A percentile compares a stretch with the other conserved stretches of the same genome.
Conservation (phyloP, 2,113 vertebrate species). For the Nerophis ophidion region DNA sequence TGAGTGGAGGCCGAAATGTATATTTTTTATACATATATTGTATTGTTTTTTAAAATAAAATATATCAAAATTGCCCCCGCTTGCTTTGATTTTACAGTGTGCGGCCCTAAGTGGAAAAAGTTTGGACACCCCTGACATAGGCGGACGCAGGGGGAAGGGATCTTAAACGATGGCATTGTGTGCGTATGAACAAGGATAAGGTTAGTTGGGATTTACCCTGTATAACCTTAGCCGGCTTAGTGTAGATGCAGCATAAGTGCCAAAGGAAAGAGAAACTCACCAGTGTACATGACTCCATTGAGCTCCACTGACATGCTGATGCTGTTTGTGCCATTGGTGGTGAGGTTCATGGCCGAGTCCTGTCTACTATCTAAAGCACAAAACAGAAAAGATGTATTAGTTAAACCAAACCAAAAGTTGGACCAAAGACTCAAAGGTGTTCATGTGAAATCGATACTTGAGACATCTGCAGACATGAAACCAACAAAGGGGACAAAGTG, state of each 20-base stretch:
- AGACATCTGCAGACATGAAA: slow-evolving; percentile 29
- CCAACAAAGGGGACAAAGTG: slow-evolving; percentile 34
- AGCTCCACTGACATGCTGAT: slow-evolving; percentile 97
- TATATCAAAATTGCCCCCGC: no score
- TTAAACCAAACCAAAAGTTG: neutral
- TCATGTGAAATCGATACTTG: slow-evolving; percentile 21
- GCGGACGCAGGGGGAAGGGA: no score
- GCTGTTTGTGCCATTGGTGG: slow-evolving; percentile 81
- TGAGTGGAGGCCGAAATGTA: no score
- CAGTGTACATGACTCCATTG: slow-evolving; percentile 89
- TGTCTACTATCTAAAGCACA: slow-evolving; percentile 74
- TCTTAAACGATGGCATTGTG: no score
- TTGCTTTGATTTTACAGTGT: no score
- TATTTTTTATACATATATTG: no score
- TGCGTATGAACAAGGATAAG: no score
- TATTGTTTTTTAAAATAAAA: no score
- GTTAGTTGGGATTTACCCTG: no score
- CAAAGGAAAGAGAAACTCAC: slow-evolving; percentile 56
- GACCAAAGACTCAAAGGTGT: neutral
- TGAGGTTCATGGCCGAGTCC: slow-evolving; percentile 72
- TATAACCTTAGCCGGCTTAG: no score
- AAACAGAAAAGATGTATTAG: slow-evolving; percentile 1
- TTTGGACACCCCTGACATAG: no score
- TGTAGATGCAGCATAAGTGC: neutral
- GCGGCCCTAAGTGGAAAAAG: no score